Evolutionary conservation across 2,797 vertebrate species (phyloP), one percentile per base, ranked within the genome.

Genomic region (Alosa sapidissima): DNA sequence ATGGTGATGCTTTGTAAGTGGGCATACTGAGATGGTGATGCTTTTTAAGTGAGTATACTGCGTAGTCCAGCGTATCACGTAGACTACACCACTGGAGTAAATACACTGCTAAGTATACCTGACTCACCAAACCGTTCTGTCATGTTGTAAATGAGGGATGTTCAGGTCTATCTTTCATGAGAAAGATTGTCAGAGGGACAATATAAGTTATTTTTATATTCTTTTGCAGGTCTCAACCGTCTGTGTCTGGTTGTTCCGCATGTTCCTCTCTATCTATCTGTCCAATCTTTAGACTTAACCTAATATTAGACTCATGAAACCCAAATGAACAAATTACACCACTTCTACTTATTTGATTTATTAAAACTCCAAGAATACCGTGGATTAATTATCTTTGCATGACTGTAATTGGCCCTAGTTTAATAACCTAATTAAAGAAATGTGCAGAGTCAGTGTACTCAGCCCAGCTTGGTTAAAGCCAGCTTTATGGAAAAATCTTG

Each of bases 361-460:
- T 75, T 78, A 45, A 7, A 45, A 78, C 36, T 21, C 72, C 16
- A 8, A 47, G 41, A 78, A 19, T 47, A 28, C 41, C 16, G 0
- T 19, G 1, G 72, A 21, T 21, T 45, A 8, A 19, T 14, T 78
- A n/a, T 78, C 41, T 13, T 72, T 36, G 33, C 65, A 72, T 36
- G 65, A 72, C 65, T 10, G 13, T 72, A 72, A 72, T 72, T 72
- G 65, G 2, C 28, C 13, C 13, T 13, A 41, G 13, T 72, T 72
- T 72, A 72, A 72, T 72, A 72, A 72, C 28, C 11, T 72, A 36
- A 72, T 72, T 72, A 72, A 72, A 36, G 33, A 36, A 36, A 14
- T 36, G 21, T 16, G 16, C 8, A 6, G 36, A 78, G 41, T 78
- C 72, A 78, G 36, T 65, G 2, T 78, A 7, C 19, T 72, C 11